These are phyloP conservation scores for Phalacrocorax aristotelis DNA, from an alignment of 2,113 vertebrate species.

Conservation along the genomic window DNA sequence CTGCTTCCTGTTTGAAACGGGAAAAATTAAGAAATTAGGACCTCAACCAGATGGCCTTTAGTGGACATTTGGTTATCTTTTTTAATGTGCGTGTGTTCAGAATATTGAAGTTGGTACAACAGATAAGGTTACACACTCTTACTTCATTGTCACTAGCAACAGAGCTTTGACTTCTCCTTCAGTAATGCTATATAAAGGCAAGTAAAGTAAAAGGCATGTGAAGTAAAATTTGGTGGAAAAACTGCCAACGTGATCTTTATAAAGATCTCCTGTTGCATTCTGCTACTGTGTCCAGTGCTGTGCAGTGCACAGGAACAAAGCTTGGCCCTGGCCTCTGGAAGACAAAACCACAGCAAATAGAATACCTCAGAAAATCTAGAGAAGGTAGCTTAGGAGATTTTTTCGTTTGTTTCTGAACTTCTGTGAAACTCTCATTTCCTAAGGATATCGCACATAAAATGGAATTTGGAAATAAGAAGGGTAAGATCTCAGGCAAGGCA, in stretches of 20 bases:
- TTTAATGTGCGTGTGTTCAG: not conserved
- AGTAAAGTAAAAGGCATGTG: not conserved
- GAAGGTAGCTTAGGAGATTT: not conserved
- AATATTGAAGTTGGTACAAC: not conserved
- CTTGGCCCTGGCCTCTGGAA: not conserved
- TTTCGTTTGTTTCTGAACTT: not conserved
- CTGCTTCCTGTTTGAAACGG: not conserved
- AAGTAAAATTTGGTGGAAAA: not conserved
- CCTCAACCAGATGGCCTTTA: not conserved
- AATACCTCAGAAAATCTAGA: not conserved
- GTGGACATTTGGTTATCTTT: not conserved
- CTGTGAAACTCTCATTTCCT: not conserved
- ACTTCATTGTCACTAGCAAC: not conserved
- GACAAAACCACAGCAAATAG: not conserved
- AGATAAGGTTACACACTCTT: not conserved
- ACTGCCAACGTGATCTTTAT: not conserved
- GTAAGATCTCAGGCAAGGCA: not conserved
- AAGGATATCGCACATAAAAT: not conserved
- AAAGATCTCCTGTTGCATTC: not conserved
- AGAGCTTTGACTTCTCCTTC: not conserved
- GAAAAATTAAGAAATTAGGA: not conserved
- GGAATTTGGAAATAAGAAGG: not conserved
- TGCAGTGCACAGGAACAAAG: not conserved
- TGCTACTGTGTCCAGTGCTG: rapidly evolving
- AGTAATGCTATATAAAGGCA: not conserved